phyloP scores from a whole-genome alignment of 2,113 vertebrate genomes.

The Pelodiscus sinensis region DNA sequence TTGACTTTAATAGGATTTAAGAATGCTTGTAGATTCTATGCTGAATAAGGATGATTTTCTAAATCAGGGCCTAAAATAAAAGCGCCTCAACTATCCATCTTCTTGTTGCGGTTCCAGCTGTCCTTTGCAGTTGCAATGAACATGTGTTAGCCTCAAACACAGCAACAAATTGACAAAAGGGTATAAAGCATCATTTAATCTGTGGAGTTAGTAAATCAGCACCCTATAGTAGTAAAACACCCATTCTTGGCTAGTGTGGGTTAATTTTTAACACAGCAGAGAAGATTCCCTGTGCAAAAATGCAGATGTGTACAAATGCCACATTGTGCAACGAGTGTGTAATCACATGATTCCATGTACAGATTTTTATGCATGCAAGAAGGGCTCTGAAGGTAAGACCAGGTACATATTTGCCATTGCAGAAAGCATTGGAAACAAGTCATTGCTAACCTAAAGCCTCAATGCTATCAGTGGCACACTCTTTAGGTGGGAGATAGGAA shows the following conservation, averaged over 20 bases:
- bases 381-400: background rate
- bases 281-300: background rate
- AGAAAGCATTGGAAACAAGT: background rate
- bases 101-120: background rate
- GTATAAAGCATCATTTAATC: background rate
- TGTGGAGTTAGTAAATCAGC: background rate
- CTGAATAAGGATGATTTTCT: background rate
- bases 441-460: constrained; percentile 9
- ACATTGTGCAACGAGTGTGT: fast-evolving
- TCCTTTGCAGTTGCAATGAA: background rate
- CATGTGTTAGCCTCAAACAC: background rate
- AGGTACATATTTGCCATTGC: background rate
- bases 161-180: background rate
- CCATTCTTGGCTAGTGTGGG: background rate
- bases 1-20: background rate
- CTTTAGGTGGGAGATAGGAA: constrained; percentile 7
- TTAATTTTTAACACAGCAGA: too few species aligned
- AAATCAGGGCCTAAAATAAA: background rate
- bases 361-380: background rate
- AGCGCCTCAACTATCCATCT: background rate
- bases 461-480: constrained; percentile 41
- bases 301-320: fast-evolving
- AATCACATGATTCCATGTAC: background rate
- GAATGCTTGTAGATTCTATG: background rate
- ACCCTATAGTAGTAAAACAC: too few species aligned